phyloP scores from a whole-genome alignment of 2,797 vertebrate species.

The Enoplosus armatus region DNA sequence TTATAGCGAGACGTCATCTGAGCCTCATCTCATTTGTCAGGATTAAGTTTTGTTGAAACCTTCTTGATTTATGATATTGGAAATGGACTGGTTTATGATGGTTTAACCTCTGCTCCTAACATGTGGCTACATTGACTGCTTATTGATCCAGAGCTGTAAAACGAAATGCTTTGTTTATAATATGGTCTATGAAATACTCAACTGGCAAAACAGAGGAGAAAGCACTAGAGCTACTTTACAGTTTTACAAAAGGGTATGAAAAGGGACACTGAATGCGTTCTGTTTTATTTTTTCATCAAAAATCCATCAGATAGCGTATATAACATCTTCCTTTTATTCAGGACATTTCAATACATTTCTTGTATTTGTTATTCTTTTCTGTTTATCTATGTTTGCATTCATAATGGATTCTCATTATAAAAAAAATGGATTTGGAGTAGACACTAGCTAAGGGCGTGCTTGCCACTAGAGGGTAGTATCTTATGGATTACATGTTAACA shows the following conservation, averaged over 20 bases:
- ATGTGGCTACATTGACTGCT: slow-evolving; percentile 71
- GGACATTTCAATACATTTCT: slow-evolving; percentile 10
- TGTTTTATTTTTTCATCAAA: slow-evolving; percentile 10
- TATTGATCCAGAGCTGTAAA: slow-evolving; percentile 79
- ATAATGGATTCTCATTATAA: slow-evolving; percentile 21
- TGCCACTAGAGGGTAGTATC: slow-evolving; percentile 86
- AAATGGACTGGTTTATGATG: slow-evolving; percentile 80
- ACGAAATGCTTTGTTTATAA: slow-evolving; percentile 73
- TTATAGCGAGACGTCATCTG: slow-evolving; percentile 43
- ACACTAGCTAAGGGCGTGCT: slow-evolving; percentile 33
- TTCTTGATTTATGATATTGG: slow-evolving; percentile 78
- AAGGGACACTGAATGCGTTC: not conserved
- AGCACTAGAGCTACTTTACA: slow-evolving; percentile 24
- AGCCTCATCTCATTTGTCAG: slow-evolving; percentile 72
- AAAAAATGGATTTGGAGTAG: slow-evolving; percentile 12
- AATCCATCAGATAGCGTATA: not conserved
- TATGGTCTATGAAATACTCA: slow-evolving; percentile 54
- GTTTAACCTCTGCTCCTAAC: slow-evolving; percentile 78
- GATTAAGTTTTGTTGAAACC: slow-evolving; percentile 71
- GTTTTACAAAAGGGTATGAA: slow-evolving; percentile 32
- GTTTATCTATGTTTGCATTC: slow-evolving; percentile 33
- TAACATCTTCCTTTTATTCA: slow-evolving; percentile 16
- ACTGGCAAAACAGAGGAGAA: slow-evolving; percentile 23
- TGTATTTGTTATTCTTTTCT: not conserved
- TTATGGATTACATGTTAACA: slow-evolving; percentile 68